Evolutionary conservation across 2,888 invertebrate genomes (phyloP), one percentile per base, ranked within the genome.

Genomic region (Sericinus montela): DNA sequence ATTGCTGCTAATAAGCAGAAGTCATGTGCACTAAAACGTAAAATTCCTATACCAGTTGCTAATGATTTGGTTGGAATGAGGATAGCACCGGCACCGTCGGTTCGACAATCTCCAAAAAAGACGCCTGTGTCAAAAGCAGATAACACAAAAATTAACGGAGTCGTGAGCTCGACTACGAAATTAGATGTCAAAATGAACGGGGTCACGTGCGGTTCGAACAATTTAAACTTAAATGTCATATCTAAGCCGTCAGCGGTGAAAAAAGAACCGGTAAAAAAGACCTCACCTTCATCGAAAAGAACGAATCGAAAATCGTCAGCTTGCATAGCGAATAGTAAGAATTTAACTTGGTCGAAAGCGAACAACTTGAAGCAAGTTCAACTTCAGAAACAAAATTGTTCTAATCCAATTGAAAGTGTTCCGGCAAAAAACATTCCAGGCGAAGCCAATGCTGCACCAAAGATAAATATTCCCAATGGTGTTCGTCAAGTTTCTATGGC

Each of bases 261-360:
- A 59, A 81, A 81, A 58, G 84, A 86, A 53, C 39, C 69, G 9
- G 58, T 62, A 16, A 84, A 73, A 55, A 85, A 77, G 55, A 61
- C 64, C 25, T 38, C 61, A 36, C 71, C 71, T 43, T 49, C 72
- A 16, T 52, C 67, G 16, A 88, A 85, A 68, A 71, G 80, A 62
- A 83, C 80, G 1, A 87, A 88, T 58, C 71, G 87, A 13, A 87
- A 85, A 56, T 87, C 86, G 30, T 87, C 86, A 3, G 87, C 84
- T 14, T 86, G 87, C 55, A 86, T 86, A 43, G 87, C 87, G 14
- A 88, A 87, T 57, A 86, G 77, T 62, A 86, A 86, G 68, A 87
- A 87, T 51, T 64, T 88, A 25, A 82, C 86, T 4, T 88, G 87
- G 87, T 87, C 87, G 11, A 88, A 84, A 66, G 87, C 83, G 34